Evolutionary conservation across 1,140 invertebrate genomes (phyloP).

Genomic region (Sesamia nonagrioides): DNA sequence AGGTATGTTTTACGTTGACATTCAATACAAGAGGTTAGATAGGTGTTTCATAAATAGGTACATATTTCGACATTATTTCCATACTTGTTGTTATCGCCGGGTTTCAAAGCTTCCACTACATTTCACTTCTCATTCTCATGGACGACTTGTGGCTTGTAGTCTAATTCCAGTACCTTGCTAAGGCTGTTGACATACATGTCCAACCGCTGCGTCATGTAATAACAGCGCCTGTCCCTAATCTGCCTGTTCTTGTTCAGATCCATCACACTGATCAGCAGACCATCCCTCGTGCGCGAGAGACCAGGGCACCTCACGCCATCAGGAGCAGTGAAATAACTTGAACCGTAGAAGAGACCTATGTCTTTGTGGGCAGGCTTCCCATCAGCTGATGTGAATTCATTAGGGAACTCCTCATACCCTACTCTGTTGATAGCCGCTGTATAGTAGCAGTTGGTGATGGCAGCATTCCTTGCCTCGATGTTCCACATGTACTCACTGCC

Average conservation of each 20-base stretch:
- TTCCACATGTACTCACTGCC: slow-evolving; percentile 98
- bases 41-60: slow-evolving; percentile 10
- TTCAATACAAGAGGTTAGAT: neutral
- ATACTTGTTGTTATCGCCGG: neutral
- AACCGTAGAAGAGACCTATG: slow-evolving; percentile 99
- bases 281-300: slow-evolving; percentile 95
- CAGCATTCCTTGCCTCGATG: slow-evolving; percentile 98
- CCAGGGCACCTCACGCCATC: slow-evolving; percentile 97
- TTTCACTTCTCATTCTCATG: slow-evolving; percentile 74
- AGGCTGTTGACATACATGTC: slow-evolving; percentile 94
- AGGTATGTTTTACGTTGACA: neutral
- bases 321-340: slow-evolving; percentile 97
- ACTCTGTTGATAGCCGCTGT: slow-evolving; percentile 99
- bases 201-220: slow-evolving; percentile 98
- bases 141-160: slow-evolving; percentile 81
- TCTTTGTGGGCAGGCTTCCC: slow-evolving; percentile 96
- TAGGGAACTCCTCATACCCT: slow-evolving; percentile 93
- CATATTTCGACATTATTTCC: slow-evolving; percentile 8
- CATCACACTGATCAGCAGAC: slow-evolving; percentile 95
- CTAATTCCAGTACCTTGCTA: slow-evolving; percentile 74
- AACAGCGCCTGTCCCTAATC: slow-evolving; percentile 97
- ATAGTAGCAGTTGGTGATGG: slow-evolving; percentile 98
- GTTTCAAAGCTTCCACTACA: neutral
- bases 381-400: slow-evolving; percentile 97
- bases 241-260: slow-evolving; percentile 99